phyloP scores from a whole-genome alignment of 2,888 invertebrate species.

The Tineola bisselliella region DNA sequence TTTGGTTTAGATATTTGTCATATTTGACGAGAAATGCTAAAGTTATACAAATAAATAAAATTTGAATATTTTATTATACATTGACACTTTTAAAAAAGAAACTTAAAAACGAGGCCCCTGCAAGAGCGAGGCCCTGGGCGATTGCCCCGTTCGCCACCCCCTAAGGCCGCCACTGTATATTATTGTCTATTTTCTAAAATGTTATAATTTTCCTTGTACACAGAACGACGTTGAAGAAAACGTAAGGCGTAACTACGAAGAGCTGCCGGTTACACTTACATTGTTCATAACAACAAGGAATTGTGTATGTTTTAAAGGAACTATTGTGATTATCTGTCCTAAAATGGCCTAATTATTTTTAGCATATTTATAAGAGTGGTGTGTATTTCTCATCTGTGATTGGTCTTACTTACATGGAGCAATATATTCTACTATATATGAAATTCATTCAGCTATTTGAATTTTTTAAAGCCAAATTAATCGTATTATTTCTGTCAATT shows the following conservation, averaged over 20 bases:
- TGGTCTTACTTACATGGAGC: conserved; percentile 28
- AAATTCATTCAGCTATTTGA: not conserved
- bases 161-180: too few relatives aligned
- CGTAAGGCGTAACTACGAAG: conserved; percentile 28
- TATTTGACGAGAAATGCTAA: too few relatives aligned
- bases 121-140: too few relatives aligned
- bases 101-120: too few relatives aligned
- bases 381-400: conserved; percentile 53
- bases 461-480: too few relatives aligned
- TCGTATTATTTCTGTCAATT: too few relatives aligned
- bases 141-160: too few relatives aligned
- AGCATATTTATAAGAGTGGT: conserved; percentile 52
- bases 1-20: too few relatives aligned
- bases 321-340: conserved; percentile 62
- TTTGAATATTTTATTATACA: too few relatives aligned
- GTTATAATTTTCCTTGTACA: not conserved
- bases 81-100: too few relatives aligned
- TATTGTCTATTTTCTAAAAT: too few relatives aligned
- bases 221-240: not conserved
- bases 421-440: not conserved
- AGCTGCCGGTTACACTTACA: conserved; percentile 15
- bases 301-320: conserved; percentile 50
- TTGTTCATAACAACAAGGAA: conserved; percentile 22
- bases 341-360: conserved; percentile 66
- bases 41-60: too few relatives aligned